A percentile compares a stretch with the other conserved stretches of the same genome.
These are phyloP conservation scores for Clusia tigrina DNA, from an alignment of 2,888 invertebrate species.

Conservation along the genomic window DNA sequence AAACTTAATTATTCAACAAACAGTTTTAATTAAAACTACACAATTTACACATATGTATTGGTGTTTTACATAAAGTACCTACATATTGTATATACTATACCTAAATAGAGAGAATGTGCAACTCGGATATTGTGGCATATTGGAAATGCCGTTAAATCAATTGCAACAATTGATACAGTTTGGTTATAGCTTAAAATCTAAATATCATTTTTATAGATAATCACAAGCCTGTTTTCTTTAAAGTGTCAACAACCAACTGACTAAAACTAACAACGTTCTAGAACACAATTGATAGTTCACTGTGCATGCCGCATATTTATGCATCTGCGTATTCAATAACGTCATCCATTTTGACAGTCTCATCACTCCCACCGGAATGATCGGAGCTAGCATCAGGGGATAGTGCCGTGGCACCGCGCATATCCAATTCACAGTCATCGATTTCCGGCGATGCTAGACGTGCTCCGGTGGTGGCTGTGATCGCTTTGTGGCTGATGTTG, in stretches of 20 bases:
- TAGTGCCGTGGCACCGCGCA: conserved; percentile 45
- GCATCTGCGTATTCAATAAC: conserved; percentile 62
- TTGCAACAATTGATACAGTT: too few relatives aligned
- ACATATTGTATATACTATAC: too few relatives aligned
- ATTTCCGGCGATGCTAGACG: conserved; percentile 29
- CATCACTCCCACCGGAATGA: conserved; percentile 64
- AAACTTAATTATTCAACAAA: too few relatives aligned
- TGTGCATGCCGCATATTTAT: conserved; percentile 42
- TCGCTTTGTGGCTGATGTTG: conserved; percentile 33
- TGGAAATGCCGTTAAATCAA: background rate
- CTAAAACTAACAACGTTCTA: background rate
- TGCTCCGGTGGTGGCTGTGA: conserved; percentile 22
- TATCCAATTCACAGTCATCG: conserved; percentile 43
- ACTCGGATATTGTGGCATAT: background rate
- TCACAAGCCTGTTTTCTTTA: conserved; percentile 39
- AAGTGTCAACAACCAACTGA: background rate
- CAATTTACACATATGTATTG: too few relatives aligned
- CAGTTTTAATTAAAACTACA: too few relatives aligned
- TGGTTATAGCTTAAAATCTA: conserved; percentile 16
- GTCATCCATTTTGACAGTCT: conserved; percentile 63
- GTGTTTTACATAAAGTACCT: background rate
- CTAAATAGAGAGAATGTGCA: too few relatives aligned
- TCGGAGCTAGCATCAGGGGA: conserved; percentile 56
- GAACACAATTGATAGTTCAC: too few relatives aligned
- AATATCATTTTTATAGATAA: conserved; percentile 33